phyloP scores from a whole-genome alignment of 2,113 vertebrate genomes.

The Gorsachius goisagi region DNA sequence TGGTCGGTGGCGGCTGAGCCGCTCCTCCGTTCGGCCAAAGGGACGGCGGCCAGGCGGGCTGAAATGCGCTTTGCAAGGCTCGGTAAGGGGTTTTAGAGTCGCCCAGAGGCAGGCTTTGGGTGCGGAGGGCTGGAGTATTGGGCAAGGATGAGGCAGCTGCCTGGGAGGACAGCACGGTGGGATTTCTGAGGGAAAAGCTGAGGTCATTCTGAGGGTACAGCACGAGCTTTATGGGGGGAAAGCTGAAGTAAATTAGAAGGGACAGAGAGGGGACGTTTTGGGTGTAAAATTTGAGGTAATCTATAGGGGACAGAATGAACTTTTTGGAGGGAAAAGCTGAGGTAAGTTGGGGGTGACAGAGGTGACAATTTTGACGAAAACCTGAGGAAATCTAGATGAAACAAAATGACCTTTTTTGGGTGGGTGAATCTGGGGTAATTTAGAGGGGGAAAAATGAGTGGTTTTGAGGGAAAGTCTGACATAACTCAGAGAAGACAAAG shows the following conservation, averaged over 20 bases:
- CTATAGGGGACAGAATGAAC: not conserved
- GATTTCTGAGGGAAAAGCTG: not conserved
- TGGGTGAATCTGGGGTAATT: no score
- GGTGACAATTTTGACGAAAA: not conserved
- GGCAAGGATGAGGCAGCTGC: no score
- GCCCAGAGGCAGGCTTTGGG: no score
- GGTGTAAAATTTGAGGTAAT: not conserved
- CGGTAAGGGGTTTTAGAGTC: fast-evolving
- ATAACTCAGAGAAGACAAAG: not conserved
- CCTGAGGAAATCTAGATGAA: not conserved
- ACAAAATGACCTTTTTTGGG: no score
- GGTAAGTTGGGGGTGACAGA: no score
- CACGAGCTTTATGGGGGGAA: no score
- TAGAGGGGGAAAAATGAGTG: not conserved
- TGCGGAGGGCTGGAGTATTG: no score
- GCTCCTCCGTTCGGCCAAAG: fast-evolving
- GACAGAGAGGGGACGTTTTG: no score
- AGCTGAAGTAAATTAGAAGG: no score
- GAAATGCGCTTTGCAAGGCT: no score
- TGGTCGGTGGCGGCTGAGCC: fast-evolving
- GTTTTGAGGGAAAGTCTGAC: not conserved
- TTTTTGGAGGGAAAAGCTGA: not conserved
- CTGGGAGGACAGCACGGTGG: not conserved
- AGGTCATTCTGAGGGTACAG: not conserved
- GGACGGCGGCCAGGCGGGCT: no score